Evolutionary conservation across 2,888 invertebrate genomes (phyloP).

Genomic region (Pandemis cinnamomeana): DNA sequence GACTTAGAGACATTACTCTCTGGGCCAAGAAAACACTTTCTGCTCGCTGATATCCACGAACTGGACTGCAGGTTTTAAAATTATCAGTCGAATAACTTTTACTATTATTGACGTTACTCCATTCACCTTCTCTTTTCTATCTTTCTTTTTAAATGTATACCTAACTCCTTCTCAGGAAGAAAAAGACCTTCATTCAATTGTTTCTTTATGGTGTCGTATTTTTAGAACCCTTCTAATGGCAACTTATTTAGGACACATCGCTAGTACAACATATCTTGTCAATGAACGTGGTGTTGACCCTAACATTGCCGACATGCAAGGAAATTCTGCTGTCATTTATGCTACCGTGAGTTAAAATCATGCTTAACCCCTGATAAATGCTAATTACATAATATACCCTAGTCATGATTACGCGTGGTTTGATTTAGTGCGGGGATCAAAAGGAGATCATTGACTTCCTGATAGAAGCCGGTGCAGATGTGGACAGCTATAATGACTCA

Average conservation of each 20-base stretch:
- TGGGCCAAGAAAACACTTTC: conserved; percentile 63
- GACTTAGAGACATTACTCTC: conserved; percentile 57
- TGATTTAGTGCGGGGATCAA: conserved; percentile 66
- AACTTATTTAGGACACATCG: conserved; percentile 64
- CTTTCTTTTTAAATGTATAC: too few species aligned
- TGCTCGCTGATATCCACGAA: conserved; percentile 65
- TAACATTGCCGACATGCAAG: conserved; percentile 78
- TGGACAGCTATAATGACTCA: conserved; percentile 81
- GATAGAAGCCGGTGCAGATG: conserved; percentile 78
- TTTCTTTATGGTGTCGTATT: conserved; percentile 20
- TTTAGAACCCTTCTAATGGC: conserved; percentile 70
- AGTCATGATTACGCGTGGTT: neutral
- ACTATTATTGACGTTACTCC: neutral
- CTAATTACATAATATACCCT: too few species aligned
- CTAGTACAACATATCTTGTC: conserved; percentile 64
- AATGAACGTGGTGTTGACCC: conserved; percentile 71
- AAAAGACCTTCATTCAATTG: neutral
- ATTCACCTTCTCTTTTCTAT: neutral
- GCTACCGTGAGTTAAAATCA: conserved; percentile 68
- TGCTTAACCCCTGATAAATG: too few species aligned
- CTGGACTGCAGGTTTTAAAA: conserved; percentile 63
- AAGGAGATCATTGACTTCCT: conserved; percentile 68
- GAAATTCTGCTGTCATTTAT: conserved; percentile 83
- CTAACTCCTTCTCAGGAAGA: too few species aligned
- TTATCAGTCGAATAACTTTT: neutral